Percentiles rank a stretch among this genome's conserved stretches.
Conservation (phyloP, 2,888 invertebrate species). For the Imbricaverruca yamaguchii region DNA sequence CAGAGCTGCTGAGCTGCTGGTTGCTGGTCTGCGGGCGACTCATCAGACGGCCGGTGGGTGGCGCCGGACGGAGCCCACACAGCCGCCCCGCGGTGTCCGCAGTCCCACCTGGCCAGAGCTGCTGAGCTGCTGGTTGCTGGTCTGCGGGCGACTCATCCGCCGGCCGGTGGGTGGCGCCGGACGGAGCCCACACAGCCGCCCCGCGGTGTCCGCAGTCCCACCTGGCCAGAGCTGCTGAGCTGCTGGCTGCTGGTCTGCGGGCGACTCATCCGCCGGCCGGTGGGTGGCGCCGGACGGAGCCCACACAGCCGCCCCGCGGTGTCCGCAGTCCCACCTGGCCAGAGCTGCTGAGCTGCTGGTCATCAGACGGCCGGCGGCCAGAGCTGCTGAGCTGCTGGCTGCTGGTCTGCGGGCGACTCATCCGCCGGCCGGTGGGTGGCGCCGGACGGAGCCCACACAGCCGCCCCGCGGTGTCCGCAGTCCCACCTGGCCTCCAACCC, state of each 20-base stretch:
- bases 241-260: no score
- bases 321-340: neutral
- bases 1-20: no score
- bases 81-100: neutral
- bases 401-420: no score
- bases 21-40: no score
- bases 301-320: neutral
- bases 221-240: neutral
- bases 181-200: neutral
- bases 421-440: neutral
- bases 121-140: no score
- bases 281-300: neutral
- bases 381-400: neutral
- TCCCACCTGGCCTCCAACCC: neutral
- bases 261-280: no score
- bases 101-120: neutral
- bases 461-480: neutral
- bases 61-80: neutral
- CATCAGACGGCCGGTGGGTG: neutral
- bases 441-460: neutral
- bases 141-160: no score
- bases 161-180: neutral
- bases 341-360: neutral
- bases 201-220: neutral
- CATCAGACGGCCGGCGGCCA: neutral